Evolutionary conservation across 2,113 vertebrate species (phyloP).

Genomic region (Asarcornis scutulata): DNA sequence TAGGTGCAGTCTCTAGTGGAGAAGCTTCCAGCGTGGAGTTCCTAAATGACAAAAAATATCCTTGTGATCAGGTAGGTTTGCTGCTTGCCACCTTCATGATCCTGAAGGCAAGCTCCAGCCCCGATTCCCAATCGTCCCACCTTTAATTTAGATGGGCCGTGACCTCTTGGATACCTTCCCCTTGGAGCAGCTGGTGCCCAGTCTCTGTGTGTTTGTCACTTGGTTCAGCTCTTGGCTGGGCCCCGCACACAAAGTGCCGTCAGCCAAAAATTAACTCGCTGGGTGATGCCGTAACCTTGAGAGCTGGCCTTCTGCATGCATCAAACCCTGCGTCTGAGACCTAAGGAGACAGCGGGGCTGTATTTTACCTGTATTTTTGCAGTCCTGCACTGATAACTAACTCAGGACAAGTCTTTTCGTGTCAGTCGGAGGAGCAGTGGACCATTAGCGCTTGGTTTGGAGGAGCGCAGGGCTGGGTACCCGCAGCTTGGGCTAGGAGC

Average conservation of each 20-base stretch:
- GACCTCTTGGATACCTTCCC: not conserved
- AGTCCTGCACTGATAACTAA: not conserved
- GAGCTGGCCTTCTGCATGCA: not conserved
- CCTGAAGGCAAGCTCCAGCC: not conserved
- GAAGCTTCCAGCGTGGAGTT: not conserved
- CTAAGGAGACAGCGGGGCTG: not conserved
- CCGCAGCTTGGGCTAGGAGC: not conserved
- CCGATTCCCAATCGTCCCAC: not conserved
- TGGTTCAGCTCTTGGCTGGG: not conserved
- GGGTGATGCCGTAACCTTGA: not conserved
- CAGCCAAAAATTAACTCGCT: not conserved
- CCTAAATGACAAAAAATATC: not conserved
- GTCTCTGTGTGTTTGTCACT: accelerated
- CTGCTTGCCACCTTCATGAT: not conserved
- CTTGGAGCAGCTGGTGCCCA: not conserved
- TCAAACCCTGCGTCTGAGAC: not conserved
- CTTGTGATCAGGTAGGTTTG: not conserved
- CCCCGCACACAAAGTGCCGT: not conserved
- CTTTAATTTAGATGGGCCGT: not conserved
- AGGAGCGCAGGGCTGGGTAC: not conserved
- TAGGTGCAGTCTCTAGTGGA: not conserved
- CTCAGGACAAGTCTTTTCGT: not conserved
- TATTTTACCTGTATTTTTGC: not conserved
- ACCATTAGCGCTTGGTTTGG: accelerated
- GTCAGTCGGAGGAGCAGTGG: not conserved